phyloP scores from a whole-genome alignment of 2,797 vertebrate species.

The Furcifer pardalis region DNA sequence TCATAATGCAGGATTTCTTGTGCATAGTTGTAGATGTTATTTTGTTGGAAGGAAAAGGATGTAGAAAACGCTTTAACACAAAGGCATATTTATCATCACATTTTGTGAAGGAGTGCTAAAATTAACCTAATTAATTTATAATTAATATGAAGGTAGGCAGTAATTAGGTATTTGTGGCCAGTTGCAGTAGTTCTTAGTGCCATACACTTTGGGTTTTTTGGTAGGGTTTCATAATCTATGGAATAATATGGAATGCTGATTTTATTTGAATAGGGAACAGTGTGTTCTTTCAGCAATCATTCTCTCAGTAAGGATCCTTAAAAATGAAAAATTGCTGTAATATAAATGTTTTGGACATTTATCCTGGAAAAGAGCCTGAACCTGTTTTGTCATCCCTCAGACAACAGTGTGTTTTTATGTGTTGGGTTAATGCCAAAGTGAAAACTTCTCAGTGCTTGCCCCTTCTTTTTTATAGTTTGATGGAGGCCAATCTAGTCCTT shows the following conservation, averaged over 20 bases:
- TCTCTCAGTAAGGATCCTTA: background rate
- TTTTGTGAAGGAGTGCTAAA: background rate
- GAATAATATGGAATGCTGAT: background rate
- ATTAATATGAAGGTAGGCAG: constrained; percentile 1
- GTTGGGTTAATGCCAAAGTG: background rate
- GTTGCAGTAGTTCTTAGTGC: background rate
- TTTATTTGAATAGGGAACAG: constrained; percentile 20
- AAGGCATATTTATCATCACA: background rate
- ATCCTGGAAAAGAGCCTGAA: background rate
- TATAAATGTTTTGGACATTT: background rate
- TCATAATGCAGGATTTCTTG: background rate
- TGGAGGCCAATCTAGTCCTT: background rate
- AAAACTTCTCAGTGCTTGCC: background rate
- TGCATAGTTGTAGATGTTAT: background rate
- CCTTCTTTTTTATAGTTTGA: background rate
- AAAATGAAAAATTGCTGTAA: background rate
- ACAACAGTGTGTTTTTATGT: background rate
- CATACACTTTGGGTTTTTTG: background rate
- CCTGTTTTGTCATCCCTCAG: background rate
- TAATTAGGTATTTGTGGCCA: background rate
- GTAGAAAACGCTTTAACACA: background rate
- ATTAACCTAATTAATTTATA: background rate
- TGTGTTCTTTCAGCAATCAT: background rate
- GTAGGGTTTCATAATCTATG: background rate
- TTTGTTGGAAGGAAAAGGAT: background rate